These are phyloP conservation scores for Cheiracanthium punctorium DNA, from an alignment of 2,888 invertebrate genomes.

Conservation along the genomic window DNA sequence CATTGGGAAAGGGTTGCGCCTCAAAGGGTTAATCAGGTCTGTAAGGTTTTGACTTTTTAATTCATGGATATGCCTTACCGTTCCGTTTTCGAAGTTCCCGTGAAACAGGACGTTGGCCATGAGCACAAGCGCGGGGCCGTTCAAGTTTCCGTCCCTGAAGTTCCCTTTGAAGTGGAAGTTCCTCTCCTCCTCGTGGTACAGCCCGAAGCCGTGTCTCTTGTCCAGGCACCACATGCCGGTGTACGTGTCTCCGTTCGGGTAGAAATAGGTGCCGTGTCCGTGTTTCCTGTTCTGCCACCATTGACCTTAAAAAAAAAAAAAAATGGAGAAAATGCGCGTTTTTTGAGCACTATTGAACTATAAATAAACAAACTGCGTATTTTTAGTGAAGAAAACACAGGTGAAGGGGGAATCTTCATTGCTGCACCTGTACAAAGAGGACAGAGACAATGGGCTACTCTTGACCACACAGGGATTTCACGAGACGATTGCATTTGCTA, in stretches of 20 bases:
- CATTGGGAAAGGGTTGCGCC: too few species aligned
- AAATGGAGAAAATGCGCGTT: too few species aligned
- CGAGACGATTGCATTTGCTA: too few species aligned
- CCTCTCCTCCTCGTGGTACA: constrained; percentile 12
- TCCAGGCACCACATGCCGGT: constrained; percentile 52
- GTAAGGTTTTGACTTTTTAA: too few species aligned
- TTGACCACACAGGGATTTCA: too few species aligned
- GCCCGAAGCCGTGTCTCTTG: constrained; percentile 32
- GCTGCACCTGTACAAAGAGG: too few species aligned
- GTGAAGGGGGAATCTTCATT: too few species aligned
- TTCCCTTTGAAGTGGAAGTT: constrained; percentile 24
- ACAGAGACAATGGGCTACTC: too few species aligned
- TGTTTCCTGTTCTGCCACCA: constrained; percentile 52
- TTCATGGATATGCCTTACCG: constrained; percentile 18
- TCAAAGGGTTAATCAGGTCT: too few species aligned
- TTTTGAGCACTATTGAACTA: too few species aligned
- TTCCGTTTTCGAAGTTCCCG: constrained; percentile 27
- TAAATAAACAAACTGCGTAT: too few species aligned
- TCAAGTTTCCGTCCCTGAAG: constrained; percentile 22
- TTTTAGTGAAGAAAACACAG: too few species aligned
- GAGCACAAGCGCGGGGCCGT: constrained; percentile 13
- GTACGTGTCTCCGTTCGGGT: constrained; percentile 49
- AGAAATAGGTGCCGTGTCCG: constrained; percentile 44
- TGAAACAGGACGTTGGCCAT: constrained; percentile 27
- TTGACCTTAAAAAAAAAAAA: constrained; percentile 25